A percentile compares a stretch with the other conserved stretches of the same genome.
Evolutionary conservation across 53 echinoderm and acorn worm species (phyloP).

Genomic region (Luidia sarsii): DNA sequence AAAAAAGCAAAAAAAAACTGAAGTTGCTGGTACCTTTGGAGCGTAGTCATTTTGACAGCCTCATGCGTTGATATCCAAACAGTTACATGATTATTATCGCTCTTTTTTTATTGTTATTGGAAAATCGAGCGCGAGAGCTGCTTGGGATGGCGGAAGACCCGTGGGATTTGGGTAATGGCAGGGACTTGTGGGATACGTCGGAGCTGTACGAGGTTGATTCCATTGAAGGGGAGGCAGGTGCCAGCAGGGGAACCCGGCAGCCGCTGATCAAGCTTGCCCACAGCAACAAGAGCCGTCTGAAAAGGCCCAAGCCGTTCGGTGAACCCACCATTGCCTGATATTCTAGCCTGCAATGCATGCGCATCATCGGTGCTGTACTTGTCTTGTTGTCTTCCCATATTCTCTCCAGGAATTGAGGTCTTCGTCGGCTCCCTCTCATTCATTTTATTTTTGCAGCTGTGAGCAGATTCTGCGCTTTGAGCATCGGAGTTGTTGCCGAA

Average conservation of each 20-base stretch:
- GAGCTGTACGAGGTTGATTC: constrained; percentile 61
- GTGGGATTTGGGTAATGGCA: constrained; percentile 55
- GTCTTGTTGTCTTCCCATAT: too few species aligned
- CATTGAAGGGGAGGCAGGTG: constrained; percentile 56
- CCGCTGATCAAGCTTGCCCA: constrained; percentile 54
- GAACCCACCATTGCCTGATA: not conserved
- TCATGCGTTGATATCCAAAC: not conserved
- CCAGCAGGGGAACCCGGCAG: constrained; percentile 11
- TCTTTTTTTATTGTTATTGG: too few species aligned
- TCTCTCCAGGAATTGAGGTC: too few species aligned
- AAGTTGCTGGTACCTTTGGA: constrained; percentile 19
- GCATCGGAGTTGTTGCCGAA: too few species aligned
- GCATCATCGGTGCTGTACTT: not conserved
- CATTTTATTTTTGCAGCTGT: too few species aligned
- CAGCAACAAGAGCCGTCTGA: constrained; percentile 31
- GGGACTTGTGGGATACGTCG: constrained; percentile 58
- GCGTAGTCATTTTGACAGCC: constrained; percentile 18
- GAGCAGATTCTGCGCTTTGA: too few species aligned
- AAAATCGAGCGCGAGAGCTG: too few species aligned
- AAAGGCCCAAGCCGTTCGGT: constrained; percentile 50
- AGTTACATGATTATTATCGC: constrained; percentile 5
- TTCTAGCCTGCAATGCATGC: not conserved
- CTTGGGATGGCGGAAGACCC: constrained; percentile 41
- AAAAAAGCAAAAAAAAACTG: not conserved
- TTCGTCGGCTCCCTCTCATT: too few species aligned